Evolutionary conservation across 2,888 invertebrate genomes (phyloP), one percentile per base, ranked within the genome.

Genomic region (Aplocera efformata): DNA sequence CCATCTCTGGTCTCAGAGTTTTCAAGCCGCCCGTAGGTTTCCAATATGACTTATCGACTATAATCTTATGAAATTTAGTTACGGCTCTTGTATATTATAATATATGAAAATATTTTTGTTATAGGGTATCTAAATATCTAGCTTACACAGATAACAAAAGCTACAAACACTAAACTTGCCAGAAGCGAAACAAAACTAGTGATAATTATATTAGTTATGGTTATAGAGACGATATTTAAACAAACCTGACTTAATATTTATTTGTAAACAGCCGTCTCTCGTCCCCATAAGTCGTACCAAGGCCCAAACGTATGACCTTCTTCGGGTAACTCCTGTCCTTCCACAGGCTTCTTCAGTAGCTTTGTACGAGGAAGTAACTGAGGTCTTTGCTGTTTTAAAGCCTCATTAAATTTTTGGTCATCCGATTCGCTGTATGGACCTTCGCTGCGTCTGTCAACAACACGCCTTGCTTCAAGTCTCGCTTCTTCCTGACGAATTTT

Each of bases 281-380:
- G 89, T 20, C 93, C 95, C 96, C 96, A 96, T 48, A 96, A 89
- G 79, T 96, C 96, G 67, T 95, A 96, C 96, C 96, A 96, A 0
- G 96, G 95, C 1, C 96, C 96, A 70, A 94, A 96, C 54, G 92
- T 93, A 64, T 94, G 94, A 6, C 91, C 91, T 40, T 90, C 90
- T 62, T 90, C 89, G 33, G 86, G 86, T 46, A 89, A 75, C 55
- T 90, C 90, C 41, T 65, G 74, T 42, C 76, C 79, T 43, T 88
- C 88, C 9, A 71, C 72, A 29, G 90, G 75, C 53, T 90, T 89
- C 63, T 93, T 92, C 33, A 92, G 76, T 30, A 93, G 75, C 67
- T 94, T 94, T 1, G 94, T 94, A 41, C 94, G 89, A 0, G 94
- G 94, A 29, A 94, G 78, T 39, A 93, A 81, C 61, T 90, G 90